Percentiles rank a stretch among this genome's conserved stretches.
phyloP scores from a whole-genome alignment of 2,888 invertebrate species.

The Ochropleura plecta region DNA sequence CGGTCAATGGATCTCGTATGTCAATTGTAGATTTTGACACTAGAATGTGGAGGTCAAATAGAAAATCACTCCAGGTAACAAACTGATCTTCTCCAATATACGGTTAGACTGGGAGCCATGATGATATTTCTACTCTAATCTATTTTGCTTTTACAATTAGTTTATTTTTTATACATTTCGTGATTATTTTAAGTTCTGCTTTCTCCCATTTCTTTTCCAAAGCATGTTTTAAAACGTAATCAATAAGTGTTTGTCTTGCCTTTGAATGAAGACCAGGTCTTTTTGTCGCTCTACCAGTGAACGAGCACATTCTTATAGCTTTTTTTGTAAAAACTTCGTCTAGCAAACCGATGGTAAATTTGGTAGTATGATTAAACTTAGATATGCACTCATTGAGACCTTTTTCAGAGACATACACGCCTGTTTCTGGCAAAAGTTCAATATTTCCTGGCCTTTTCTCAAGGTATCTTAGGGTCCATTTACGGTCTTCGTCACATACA shows the following conservation, averaged over 20 bases:
- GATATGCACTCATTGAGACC: conserved; percentile 10
- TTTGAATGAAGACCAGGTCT: conserved; percentile 8
- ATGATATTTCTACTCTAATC: background rate
- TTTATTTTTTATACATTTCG: conserved; percentile 13
- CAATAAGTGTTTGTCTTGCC: conserved; percentile 16
- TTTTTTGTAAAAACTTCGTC: conserved; percentile 28
- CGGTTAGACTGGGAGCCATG: background rate
- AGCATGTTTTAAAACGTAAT: conserved; percentile 21
- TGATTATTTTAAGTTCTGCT: background rate
- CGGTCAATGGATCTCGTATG: background rate
- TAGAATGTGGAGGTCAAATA: background rate
- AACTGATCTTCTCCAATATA: background rate
- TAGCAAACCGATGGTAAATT: conserved; percentile 23
- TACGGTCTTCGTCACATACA: conserved; percentile 3
- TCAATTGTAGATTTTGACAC: background rate
- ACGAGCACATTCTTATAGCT: conserved; percentile 26
- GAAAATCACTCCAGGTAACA: background rate
- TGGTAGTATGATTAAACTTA: background rate
- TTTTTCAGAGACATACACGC: conserved; percentile 32
- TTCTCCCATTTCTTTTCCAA: conserved; percentile 7
- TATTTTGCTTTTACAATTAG: background rate
- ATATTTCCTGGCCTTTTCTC: conserved; percentile 5
- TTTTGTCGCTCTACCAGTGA: background rate
- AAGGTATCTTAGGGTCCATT: conserved; percentile 27
- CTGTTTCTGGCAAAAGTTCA: conserved; percentile 34